These are phyloP conservation scores for Galago senegalensis DNA, from an alignment of 2,797 vertebrate genomes.

Conservation along the genomic window DNA sequence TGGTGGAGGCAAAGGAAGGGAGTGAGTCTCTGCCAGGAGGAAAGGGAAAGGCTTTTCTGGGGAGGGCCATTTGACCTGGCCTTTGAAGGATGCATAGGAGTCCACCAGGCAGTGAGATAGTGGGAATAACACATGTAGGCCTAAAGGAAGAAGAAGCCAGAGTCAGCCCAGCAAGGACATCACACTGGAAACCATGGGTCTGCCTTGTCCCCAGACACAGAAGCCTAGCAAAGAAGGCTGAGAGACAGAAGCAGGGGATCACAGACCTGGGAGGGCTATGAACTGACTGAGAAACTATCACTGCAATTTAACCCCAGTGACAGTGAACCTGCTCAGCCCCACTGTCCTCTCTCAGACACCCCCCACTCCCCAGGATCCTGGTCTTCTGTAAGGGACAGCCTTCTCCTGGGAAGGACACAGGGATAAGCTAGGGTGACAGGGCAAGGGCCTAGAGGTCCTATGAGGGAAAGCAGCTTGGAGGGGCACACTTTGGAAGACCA, in stretches of 20 bases:
- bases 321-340: neutral
- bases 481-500: rapidly evolving
- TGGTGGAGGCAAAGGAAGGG: neutral
- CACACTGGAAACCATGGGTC: neutral
- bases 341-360: neutral
- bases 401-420: neutral
- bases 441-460: neutral
- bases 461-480: neutral
- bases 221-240: neutral
- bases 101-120: neutral
- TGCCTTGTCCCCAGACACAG: neutral
- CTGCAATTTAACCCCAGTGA: neutral
- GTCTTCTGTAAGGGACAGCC: neutral
- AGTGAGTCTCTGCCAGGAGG: neutral
- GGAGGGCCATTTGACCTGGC: neutral
- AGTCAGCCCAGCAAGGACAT: neutral
- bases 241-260: neutral
- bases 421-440: neutral
- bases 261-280: neutral
- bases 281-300: neutral
- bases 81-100: constrained; percentile 31
- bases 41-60: neutral
- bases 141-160: neutral
- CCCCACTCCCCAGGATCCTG: neutral
- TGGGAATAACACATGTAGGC: neutral